Base-by-base conservation (phyloP, 2,888 invertebrate species). In the Acronicta alni region DNA sequence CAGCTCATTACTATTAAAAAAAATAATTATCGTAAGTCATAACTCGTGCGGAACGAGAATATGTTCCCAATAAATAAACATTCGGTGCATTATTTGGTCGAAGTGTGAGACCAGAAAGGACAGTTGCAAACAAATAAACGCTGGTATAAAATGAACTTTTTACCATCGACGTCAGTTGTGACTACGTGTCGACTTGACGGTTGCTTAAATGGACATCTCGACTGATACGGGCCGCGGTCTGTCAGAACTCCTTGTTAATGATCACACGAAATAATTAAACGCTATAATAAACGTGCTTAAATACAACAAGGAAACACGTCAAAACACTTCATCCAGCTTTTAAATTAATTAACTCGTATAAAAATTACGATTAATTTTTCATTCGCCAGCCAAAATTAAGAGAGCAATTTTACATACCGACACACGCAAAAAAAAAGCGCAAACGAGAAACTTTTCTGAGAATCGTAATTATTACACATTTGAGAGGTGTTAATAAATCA, bases 201-300 rank as follows among this genome's bases (percentile, higher is more conserved):
- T 66, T 75, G 77, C 82, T 87, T 86, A 87, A 90, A 87, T 88
- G 87, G 86, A 82, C 81, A 79, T 79, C 79, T 76, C 77, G 48
- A 59, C 73, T 48, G 48, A 75, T 62, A 68, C 46, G 46, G 56
- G 58, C 64, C 73, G 73, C 80, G 64, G 75, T 75, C 81, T 83
- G 82, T 83, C 86, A 79, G 75, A 80, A 81, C 69, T 69, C 42
- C 67, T 68, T 72, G 68, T 75, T 84, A 87, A 87, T 85, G 82
- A 85, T 76, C 72, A 66, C 58, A 75, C 68, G 79, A 78, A 79
- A 79, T 77, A 78, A 82, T 84, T 80, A 79, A 72, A 72, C 51
- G 44, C 57, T 57, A 65, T 72, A 74, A 70, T 58, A 69, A 65
- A 55, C 72, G 6, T 35, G 35, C n/a, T 60, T 58, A 61, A 72